phyloP scores from a whole-genome alignment of 2,888 invertebrate genomes.

The Leptinotarsa rubiginosa region DNA sequence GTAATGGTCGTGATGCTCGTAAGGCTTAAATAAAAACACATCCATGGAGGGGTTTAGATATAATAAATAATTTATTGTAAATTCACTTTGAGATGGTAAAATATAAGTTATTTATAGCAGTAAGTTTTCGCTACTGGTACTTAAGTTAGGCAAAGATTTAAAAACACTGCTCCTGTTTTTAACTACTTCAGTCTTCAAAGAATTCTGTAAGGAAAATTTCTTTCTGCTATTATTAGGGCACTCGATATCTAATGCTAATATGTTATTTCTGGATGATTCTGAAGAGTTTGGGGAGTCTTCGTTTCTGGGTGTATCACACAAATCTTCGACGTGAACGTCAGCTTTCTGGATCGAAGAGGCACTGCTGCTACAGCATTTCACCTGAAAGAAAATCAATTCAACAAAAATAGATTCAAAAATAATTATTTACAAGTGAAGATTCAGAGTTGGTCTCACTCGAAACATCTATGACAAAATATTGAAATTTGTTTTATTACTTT shows the following conservation, averaged over 20 bases:
- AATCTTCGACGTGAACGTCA: constrained; percentile 58
- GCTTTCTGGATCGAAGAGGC: constrained; percentile 59
- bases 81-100: constrained; percentile 28
- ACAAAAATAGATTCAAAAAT: background rate
- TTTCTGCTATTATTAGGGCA: constrained; percentile 60
- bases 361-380: constrained; percentile 52
- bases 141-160: constrained; percentile 79
- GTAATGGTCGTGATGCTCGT: too few species aligned
- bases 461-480: too few species aligned
- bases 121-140: constrained; percentile 75
- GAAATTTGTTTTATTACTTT: too few species aligned
- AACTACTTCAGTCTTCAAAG: constrained; percentile 59
- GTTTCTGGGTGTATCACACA: constrained; percentile 51
- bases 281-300: constrained; percentile 37
- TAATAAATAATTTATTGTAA: constrained; percentile 41
- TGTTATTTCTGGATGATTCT: constrained; percentile 55
- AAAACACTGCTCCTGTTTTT: constrained; percentile 65
- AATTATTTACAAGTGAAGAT: background rate
- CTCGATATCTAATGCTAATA: constrained; percentile 68
- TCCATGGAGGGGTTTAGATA: constrained; percentile 5
- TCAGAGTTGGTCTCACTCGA: too few species aligned
- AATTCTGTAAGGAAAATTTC: constrained; percentile 56
- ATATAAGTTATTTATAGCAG: constrained; percentile 65
- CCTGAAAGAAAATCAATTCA: constrained; percentile 29
- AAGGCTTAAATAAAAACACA: background rate